Conservation (phyloP, 2,888 invertebrate species). For the Lepidonotus clava region DNA sequence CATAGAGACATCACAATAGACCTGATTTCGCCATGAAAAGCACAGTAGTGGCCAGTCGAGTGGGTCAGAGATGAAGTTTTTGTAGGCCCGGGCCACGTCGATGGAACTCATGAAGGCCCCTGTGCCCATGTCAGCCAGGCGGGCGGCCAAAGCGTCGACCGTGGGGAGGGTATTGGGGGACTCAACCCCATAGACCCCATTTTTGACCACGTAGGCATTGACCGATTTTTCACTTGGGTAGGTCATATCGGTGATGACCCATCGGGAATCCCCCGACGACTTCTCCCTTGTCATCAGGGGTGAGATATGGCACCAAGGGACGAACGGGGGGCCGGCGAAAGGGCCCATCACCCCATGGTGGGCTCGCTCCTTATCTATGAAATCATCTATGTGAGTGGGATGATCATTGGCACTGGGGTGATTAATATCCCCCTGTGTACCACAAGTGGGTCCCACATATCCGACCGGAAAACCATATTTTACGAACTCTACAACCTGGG, state of each 20-base stretch:
- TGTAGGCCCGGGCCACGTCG: not conserved
- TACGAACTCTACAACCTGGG: not conserved
- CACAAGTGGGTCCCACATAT: not conserved
- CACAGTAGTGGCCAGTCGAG: conserved; percentile 2
- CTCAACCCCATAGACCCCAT: not conserved
- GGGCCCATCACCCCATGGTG: no score
- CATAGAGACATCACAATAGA: not conserved
- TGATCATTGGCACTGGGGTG: not conserved
- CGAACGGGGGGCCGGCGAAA: no score
- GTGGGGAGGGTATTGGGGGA: not conserved
- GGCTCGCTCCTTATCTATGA: no score
- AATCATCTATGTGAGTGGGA: no score
- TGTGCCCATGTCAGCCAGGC: not conserved
- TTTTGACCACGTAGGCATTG: not conserved
- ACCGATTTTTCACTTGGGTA: not conserved
- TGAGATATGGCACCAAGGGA: no score
- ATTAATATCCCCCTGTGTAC: not conserved
- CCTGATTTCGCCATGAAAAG: not conserved
- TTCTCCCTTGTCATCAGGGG: no score
- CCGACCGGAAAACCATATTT: not conserved
- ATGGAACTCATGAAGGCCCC: not conserved
- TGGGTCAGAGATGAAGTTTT: not conserved
- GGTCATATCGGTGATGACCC: no score
- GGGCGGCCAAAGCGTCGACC: not conserved
- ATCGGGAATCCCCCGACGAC: not conserved